phyloP scores from a whole-genome alignment of 2,797 vertebrate genomes.

The Syngnathus acus region DNA sequence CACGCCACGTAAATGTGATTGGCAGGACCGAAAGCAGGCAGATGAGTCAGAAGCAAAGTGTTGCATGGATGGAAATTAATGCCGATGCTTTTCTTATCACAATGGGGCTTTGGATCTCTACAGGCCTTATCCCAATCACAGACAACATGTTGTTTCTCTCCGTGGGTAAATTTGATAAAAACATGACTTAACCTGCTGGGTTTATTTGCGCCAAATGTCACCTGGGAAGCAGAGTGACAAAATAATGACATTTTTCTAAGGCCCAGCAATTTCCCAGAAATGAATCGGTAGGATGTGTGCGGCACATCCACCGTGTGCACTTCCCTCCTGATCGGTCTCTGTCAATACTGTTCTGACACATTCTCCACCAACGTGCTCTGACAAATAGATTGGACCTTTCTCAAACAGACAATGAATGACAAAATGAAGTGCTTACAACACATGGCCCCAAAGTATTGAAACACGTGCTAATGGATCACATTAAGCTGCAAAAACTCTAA shows the following conservation, averaged over 20 bases:
- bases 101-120: constrained; percentile 1
- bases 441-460: neutral
- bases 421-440: constrained; percentile 47
- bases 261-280: constrained; percentile 68
- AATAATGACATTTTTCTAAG: constrained; percentile 70
- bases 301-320: constrained; percentile 62
- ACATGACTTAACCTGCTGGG: constrained; percentile 44
- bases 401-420: constrained; percentile 27
- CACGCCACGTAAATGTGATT: neutral
- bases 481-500: constrained; percentile 23
- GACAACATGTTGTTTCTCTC: constrained; percentile 18
- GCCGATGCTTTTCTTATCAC: neutral
- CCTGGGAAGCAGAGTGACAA: constrained; percentile 67
- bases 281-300: constrained; percentile 67
- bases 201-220: constrained; percentile 75
- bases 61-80: neutral
- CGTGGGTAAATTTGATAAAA: constrained; percentile 14
- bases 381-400: constrained; percentile 56
- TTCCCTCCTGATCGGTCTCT: constrained; percentile 63
- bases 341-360: constrained; percentile 59
- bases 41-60: neutral
- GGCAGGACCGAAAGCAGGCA: neutral
- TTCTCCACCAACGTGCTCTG: constrained; percentile 55
- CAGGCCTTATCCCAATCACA: constrained; percentile 12
- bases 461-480: constrained; percentile 18